Evolutionary conservation across 2,888 invertebrate species (phyloP).

Genomic region (Athrips mouffetella): DNA sequence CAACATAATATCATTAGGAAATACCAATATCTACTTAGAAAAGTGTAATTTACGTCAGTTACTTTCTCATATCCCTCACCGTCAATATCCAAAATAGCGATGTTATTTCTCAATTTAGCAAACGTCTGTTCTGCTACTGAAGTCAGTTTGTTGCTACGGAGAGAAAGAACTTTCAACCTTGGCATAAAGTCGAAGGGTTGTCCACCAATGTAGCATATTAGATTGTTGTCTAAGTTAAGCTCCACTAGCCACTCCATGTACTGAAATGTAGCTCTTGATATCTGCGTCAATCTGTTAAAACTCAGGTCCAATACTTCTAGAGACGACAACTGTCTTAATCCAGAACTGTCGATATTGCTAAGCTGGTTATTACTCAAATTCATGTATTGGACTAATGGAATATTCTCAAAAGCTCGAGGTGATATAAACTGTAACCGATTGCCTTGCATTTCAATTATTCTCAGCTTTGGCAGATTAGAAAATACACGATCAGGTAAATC

Average conservation of each 20-base stretch:
- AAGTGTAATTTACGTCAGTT: not conserved
- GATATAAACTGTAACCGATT: conserved; percentile 86
- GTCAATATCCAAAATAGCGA: conserved; percentile 90
- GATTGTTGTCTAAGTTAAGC: conserved; percentile 89
- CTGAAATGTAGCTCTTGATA: conserved; percentile 83
- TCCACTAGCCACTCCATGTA: conserved; percentile 92
- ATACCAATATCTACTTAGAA: too few species aligned
- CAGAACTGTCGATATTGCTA: conserved; percentile 84
- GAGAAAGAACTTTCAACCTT: conserved; percentile 86
- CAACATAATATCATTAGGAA: not conserved
- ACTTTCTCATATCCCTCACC: conserved; percentile 76
- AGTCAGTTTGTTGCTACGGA: conserved; percentile 86
- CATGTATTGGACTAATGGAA: conserved; percentile 87
- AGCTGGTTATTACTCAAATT: conserved; percentile 91
- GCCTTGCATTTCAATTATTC: conserved; percentile 87
- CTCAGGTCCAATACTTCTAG: conserved; percentile 92
- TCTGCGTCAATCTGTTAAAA: conserved; percentile 84
- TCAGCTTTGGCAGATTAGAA: conserved; percentile 84
- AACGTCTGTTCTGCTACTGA: conserved; percentile 86
- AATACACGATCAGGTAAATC: conserved; percentile 87
- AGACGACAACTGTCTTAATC: conserved; percentile 84
- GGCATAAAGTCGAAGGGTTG: conserved; percentile 91
- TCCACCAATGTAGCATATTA: conserved; percentile 87
- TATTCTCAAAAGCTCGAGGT: conserved; percentile 85
- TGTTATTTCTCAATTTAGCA: conserved; percentile 86